Conservation (phyloP, 1,140 invertebrate genomes). For the Vanessa tameamea region DNA sequence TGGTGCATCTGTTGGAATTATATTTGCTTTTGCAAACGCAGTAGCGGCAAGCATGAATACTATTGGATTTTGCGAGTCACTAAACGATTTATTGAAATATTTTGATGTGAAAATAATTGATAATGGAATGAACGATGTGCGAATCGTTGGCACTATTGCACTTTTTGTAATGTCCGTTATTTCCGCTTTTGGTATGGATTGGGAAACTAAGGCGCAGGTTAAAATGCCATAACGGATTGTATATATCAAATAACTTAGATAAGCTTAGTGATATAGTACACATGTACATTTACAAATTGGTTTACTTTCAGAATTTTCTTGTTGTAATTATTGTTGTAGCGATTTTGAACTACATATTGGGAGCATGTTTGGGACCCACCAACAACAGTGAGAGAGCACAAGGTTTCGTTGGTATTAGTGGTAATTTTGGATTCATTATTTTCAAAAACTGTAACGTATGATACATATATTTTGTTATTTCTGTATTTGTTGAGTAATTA, state of each 20-base stretch:
- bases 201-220: slow-evolving; percentile 89
- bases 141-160: slow-evolving; percentile 88
- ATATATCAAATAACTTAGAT: background rate
- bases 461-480: background rate
- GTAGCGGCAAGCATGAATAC: slow-evolving; percentile 98
- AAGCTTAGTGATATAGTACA: background rate
- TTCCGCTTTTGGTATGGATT: slow-evolving; percentile 94
- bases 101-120: slow-evolving; percentile 87
- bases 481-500: background rate
- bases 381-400: slow-evolving; percentile 81
- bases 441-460: background rate
- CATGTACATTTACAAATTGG: background rate
- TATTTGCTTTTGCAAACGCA: slow-evolving; percentile 98
- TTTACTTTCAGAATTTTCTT: slow-evolving; percentile 86
- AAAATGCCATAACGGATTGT: slow-evolving; percentile 7
- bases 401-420: slow-evolving; percentile 91
- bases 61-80: slow-evolving; percentile 98
- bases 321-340: slow-evolving; percentile 93
- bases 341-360: slow-evolving; percentile 93
- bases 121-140: slow-evolving; percentile 87
- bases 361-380: slow-evolving; percentile 88
- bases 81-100: slow-evolving; percentile 87
- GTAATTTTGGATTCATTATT: slow-evolving; percentile 81
- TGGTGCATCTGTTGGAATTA: slow-evolving; percentile 97
- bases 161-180: slow-evolving; percentile 90